Percentiles rank a stretch among this genome's conserved stretches.
phyloP scores from a whole-genome alignment of 2,113 vertebrate genomes.

The Varanus salvator region DNA sequence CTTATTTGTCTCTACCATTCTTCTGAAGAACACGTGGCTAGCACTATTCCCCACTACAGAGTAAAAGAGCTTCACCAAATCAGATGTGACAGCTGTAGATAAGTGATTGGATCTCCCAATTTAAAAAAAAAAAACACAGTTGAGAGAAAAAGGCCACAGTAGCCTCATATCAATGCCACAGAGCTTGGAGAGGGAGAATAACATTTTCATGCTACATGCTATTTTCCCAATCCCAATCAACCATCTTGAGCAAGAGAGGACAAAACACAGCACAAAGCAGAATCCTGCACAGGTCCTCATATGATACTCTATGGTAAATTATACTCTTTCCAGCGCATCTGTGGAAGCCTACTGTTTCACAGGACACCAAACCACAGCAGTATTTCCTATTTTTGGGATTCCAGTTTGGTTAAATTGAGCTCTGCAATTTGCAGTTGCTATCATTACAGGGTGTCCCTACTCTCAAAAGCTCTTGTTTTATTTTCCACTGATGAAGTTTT shows the following conservation, averaged over 20 bases:
- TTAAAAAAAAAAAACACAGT: background rate
- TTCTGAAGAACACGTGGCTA: background rate
- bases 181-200: background rate
- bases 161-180: background rate
- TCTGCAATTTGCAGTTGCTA: constrained; percentile 2
- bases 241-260: background rate
- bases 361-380: background rate
- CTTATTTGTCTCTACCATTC: background rate
- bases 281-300: background rate
- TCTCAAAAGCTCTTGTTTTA: background rate
- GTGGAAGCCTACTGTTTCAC: background rate
- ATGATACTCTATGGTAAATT: background rate
- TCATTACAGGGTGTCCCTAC: background rate
- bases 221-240: background rate
- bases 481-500: background rate
- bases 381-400: background rate
- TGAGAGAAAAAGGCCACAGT: no score
- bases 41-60: background rate
- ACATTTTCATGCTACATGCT: no score
- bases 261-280: background rate
- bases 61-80: background rate
- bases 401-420: background rate
- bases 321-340: background rate
- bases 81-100: background rate
- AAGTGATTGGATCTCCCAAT: background rate